Conservation (phyloP, 2,888 invertebrate species). For the Noctua fimbriata region DNA sequence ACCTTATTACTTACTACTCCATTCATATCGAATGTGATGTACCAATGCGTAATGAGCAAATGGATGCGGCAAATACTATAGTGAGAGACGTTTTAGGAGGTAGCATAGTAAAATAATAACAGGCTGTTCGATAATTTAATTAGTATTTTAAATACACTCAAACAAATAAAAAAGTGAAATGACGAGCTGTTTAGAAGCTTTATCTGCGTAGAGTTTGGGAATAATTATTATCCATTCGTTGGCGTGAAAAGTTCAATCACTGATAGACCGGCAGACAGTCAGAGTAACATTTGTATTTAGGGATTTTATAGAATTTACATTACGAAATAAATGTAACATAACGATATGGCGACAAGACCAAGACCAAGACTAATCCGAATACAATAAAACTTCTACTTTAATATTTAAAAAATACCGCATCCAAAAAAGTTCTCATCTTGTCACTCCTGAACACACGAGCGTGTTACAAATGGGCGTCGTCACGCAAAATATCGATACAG, state of each 20-base stretch:
- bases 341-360: not conserved
- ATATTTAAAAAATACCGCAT: slow-evolving; percentile 38
- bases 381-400: not conserved
- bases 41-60: not conserved
- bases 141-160: not conserved
- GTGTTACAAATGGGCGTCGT: slow-evolving; percentile 51
- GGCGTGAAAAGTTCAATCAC: not conserved
- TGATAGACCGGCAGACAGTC: no score
- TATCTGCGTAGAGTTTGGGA: not conserved
- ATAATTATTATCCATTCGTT: not conserved
- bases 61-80: slow-evolving; percentile 42
- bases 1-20: slow-evolving; percentile 39
- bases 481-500: slow-evolving; percentile 61
- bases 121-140: not conserved
- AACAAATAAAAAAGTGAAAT: not conserved
- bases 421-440: slow-evolving; percentile 37
- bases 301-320: not conserved
- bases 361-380: not conserved
- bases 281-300: not conserved
- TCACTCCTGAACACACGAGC: slow-evolving; percentile 30
- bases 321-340: not conserved
- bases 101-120: not conserved
- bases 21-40: slow-evolving; percentile 33
- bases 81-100: not conserved
- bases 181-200: not conserved